phyloP scores from a whole-genome alignment of 2,888 invertebrate genomes.

The Melanophora roralis region DNA sequence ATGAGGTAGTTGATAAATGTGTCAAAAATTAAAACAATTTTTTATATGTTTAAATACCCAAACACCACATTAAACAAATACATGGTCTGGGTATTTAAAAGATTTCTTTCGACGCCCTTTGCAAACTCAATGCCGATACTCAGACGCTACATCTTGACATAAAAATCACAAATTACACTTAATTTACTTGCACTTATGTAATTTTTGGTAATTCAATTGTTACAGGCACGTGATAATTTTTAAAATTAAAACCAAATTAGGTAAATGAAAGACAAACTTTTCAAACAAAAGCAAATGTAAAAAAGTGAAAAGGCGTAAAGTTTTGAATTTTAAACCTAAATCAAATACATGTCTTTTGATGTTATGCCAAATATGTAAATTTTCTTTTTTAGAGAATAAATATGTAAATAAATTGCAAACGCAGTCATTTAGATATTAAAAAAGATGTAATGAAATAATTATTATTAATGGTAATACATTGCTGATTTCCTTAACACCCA shows the following conservation, averaged over 20 bases:
- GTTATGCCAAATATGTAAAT: slow-evolving; percentile 24
- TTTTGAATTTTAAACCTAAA: background rate
- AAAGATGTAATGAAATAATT: background rate
- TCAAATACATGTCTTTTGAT: background rate
- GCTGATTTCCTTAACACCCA: background rate
- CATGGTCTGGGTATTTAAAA: background rate
- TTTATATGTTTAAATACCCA: background rate
- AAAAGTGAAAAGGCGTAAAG: slow-evolving; percentile 15
- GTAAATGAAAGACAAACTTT: background rate
- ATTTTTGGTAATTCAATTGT: slow-evolving; percentile 32
- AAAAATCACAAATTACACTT: background rate
- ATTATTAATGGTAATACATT: background rate
- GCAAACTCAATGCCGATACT: background rate
- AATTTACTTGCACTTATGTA: slow-evolving; percentile 35
- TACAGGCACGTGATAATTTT: slow-evolving; percentile 52
- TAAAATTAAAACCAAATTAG: slow-evolving; percentile 28
- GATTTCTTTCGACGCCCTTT: slow-evolving; percentile 12
- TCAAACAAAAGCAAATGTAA: background rate
- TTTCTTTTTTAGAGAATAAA: background rate
- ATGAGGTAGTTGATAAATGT: slow-evolving; percentile 22
- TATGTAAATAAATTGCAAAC: background rate
- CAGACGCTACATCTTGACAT: too few relatives aligned
- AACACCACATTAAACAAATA: background rate
- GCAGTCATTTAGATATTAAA: background rate
- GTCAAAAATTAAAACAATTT: slow-evolving; percentile 20